These are phyloP conservation scores for Drosophila leontia DNA, from an alignment of 1,140 invertebrate genomes.

Conservation along the genomic window DNA sequence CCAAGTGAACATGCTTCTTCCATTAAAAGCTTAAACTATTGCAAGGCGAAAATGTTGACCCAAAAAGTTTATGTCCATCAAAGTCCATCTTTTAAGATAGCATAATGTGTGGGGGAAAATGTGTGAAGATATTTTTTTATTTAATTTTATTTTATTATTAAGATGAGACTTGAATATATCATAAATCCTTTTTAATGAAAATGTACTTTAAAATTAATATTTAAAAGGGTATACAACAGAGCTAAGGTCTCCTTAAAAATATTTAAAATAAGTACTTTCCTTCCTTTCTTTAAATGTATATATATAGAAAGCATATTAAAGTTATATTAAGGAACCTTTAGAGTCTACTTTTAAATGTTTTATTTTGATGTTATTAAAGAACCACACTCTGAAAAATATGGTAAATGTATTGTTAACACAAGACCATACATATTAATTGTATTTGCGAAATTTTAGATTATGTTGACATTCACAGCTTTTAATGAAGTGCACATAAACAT, in stretches of 20 bases:
- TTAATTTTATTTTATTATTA: too few relatives aligned
- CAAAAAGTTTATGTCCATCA: slow-evolving; percentile 34
- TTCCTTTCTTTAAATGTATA: too few relatives aligned
- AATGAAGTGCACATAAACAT: not conserved
- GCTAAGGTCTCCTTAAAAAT: too few relatives aligned
- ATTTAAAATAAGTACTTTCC: too few relatives aligned
- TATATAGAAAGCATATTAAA: too few relatives aligned
- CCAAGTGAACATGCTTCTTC: slow-evolving; percentile 57
- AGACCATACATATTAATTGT: not conserved
- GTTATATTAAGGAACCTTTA: too few relatives aligned
- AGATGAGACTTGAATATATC: too few relatives aligned
- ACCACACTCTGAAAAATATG: not conserved
- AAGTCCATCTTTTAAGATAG: not conserved
- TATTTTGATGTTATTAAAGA: not conserved
- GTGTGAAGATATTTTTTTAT: not conserved
- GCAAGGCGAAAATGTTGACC: slow-evolving; percentile 14
- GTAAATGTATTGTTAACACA: not conserved
- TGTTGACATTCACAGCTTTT: slow-evolving; percentile 6
- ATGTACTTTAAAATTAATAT: too few relatives aligned
- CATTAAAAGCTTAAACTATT: slow-evolving; percentile 80
- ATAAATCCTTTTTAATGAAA: too few relatives aligned
- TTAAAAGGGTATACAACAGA: too few relatives aligned
- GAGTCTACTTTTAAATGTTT: not conserved
- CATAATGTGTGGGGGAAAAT: not conserved
- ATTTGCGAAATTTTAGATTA: not conserved